Conservation (phyloP, 2,797 vertebrate genomes). For the Schizopygopsis malacanthus region DNA sequence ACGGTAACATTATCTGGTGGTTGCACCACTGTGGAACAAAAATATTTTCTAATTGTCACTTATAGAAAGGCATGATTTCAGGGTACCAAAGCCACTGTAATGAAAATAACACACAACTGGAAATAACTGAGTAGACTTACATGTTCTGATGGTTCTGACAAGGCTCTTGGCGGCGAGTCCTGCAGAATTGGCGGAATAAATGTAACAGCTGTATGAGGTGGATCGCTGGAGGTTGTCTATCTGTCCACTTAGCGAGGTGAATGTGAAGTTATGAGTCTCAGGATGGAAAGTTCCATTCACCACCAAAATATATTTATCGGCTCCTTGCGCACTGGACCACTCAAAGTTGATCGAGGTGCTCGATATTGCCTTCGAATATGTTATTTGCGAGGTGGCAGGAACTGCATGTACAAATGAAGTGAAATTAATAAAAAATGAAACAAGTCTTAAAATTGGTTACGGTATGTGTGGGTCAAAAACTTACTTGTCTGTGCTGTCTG, state of each 20-base stretch:
- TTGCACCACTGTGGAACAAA: constrained; percentile 75
- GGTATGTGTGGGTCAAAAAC: background rate
- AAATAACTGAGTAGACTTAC: constrained; percentile 71
- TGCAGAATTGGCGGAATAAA: constrained; percentile 75
- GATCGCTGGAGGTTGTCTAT: constrained; percentile 67
- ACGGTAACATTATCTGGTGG: constrained; percentile 71
- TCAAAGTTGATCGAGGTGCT: constrained; percentile 74
- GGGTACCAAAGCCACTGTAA: background rate
- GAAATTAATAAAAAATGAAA: background rate
- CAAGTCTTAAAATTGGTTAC: background rate
- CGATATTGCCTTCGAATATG: constrained; percentile 69
- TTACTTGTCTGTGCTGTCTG: constrained; percentile 73
- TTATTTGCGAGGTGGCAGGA: constrained; percentile 74
- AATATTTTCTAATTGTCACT: background rate
- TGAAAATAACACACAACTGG: background rate
- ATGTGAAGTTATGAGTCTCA: constrained; percentile 62
- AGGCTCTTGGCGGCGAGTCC: constrained; percentile 70
- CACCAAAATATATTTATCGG: constrained; percentile 71
- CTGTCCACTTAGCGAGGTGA: constrained; percentile 60
- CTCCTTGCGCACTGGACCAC: constrained; percentile 75
- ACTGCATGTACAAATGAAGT: constrained; percentile 67
- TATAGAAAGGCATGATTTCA: background rate
- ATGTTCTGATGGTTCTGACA: constrained; percentile 70
- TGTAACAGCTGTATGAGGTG: constrained; percentile 72
- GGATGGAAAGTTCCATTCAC: constrained; percentile 52